Evolutionary conservation across 2,888 invertebrate species (phyloP), one percentile per base, ranked within the genome.

Genomic region (Hoplodrina ambigua): DNA sequence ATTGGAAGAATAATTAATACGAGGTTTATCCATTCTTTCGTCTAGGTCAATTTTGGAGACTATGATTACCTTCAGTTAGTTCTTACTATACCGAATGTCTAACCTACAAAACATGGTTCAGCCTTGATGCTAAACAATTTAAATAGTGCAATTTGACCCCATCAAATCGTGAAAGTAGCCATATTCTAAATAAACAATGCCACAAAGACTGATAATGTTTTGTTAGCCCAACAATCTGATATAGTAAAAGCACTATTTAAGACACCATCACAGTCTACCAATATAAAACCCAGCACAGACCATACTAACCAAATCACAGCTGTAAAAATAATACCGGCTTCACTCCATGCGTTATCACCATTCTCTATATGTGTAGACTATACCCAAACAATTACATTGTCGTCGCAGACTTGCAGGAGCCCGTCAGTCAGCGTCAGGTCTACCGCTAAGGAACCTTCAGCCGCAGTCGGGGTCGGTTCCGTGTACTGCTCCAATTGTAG

Each of bases 371-470:
- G 13, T 78, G 72, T 76, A 81, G 82, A 79, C 72, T 88, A 91
- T 96, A 96, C 96, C 96, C 96, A 96, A 87, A 94, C 87, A 88
- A 96, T 95, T 93, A 94, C 95, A 93, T 94, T 93, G 88, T 94
- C 92, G 85, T 92, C 93, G 85, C 86, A 89, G 75, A 89, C 89
- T 52, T 90, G 87, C 19, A 95, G 85, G 68, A 92, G 86, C 58
- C 89, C 90, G 75, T 95, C 96, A 44, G 94, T 92, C 41, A 94
- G 85, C 20, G 92, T 91, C 41, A 95, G 86, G 79, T 92, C 90
- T 60, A 90, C 85, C 13, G 93, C 89, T n/a, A 89, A 56, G 6
- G 88, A 81, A 59, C 81, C 71, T 60, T 82, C 72, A 20, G 83
- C 83, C 53, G 84, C 84, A 52, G 72, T 72, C 1, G 77, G 82